Base-by-base conservation (phyloP, 2,113 vertebrate genomes). In the Calcarius ornatus region DNA sequence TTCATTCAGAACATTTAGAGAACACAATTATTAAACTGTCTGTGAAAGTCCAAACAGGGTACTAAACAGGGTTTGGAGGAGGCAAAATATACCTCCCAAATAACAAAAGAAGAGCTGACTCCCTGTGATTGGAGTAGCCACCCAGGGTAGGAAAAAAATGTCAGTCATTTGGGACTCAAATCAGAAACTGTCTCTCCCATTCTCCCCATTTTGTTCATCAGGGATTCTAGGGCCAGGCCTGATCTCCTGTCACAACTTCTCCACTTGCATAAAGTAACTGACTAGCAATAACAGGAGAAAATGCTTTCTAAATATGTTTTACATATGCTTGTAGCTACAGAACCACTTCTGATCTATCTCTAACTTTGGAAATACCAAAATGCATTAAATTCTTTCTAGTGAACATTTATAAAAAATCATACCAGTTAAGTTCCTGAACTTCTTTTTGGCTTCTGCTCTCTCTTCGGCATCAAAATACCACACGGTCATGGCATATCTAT, bases 401-500 rank as follows among this genome's bases (percentile, higher is more conserved):
- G 37, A 94, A 78, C 37, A 76, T 81, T 59, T 73, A 65, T 80
- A 19, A 81, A 88, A 42, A 64, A 17, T 94, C 97, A 61, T 98
- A 99, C 99, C 99, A 3, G 97, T 98, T 92, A 98, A 96, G 96
- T 98, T 98, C 95, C 97, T 98, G 97, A 99, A 99, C 96, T 98
- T 99, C 91, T 98, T 98, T 98, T 99, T 99, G 59, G 99, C 99
- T 98, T 99, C 98, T 28, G 99, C 99, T 96, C 99, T 98, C 94
- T 99, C 99, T 96, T 99, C 98, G 1, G 99, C 98, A 97, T 99
- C 99, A 85, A 99, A 99, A 97, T 99, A 99, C 99, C 99, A 99
- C 59, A 99, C 99, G 0, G 99, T 99, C 98, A 99, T 98, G 76
- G 99, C 99, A 33, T 99, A 99, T 94, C 99, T 99, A 96, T 35